Conservation (phyloP, 2,888 invertebrate species). For the Volucella inanis region DNA sequence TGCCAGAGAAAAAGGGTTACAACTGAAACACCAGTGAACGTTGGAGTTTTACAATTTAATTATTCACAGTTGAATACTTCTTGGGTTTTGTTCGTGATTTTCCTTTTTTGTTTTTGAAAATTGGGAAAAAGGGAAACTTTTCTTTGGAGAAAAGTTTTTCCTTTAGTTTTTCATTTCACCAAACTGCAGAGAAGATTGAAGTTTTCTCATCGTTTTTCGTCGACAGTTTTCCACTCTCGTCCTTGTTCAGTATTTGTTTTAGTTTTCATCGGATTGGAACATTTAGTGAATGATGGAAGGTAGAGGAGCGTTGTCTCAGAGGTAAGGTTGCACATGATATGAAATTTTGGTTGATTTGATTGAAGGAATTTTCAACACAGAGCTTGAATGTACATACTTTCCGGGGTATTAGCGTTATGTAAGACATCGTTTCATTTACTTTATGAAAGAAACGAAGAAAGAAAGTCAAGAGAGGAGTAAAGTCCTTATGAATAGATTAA, state of each 20-base stretch:
- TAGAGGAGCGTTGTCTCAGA: neutral
- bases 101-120: constrained; percentile 6
- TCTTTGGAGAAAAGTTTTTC: constrained; percentile 50
- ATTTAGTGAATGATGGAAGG: neutral
- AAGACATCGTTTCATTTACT: too few relatives aligned
- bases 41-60: constrained; percentile 71
- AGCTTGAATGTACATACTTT: neutral
- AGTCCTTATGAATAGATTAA: too few relatives aligned
- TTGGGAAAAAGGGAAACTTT: constrained; percentile 23
- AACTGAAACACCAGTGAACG: constrained; percentile 12
- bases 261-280: constrained; percentile 25
- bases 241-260: constrained; percentile 63
- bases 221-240: constrained; percentile 55
- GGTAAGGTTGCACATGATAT: constrained; percentile 42
- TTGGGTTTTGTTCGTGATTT: constrained; percentile 29
- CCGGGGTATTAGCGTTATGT: neutral
- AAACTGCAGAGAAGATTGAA: constrained; percentile 59
- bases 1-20: constrained; percentile 27
- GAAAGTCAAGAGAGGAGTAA: too few relatives aligned
- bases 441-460: too few relatives aligned
- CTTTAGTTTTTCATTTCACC: constrained; percentile 53
- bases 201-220: constrained; percentile 68
- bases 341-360: constrained; percentile 59
- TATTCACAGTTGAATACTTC: constrained; percentile 71
- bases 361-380: constrained; percentile 17